phyloP scores from a whole-genome alignment of 2,888 invertebrate species.

The Cerastis rubricosa region DNA sequence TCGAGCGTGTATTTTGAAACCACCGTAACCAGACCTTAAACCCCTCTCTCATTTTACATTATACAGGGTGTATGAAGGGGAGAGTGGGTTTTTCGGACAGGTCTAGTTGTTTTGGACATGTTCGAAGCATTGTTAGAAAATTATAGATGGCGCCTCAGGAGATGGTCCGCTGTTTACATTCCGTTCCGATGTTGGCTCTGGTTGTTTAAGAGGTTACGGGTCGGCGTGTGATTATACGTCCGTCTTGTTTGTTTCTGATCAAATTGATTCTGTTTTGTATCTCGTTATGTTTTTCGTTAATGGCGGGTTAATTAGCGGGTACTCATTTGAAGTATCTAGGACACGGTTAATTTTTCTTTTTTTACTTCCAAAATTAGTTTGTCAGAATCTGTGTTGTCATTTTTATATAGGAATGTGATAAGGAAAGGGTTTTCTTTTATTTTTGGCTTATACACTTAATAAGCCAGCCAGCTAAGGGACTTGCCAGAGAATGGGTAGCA shows the following conservation, averaged over 20 bases:
- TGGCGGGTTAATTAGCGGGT: conserved; percentile 40
- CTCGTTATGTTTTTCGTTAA: conserved; percentile 54
- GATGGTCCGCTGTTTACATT: conserved; percentile 89
- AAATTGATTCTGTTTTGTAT: conserved; percentile 81
- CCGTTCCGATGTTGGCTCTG: conserved; percentile 83
- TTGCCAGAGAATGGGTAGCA: no score
- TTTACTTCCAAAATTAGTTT: not conserved
- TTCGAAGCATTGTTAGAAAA: conserved; percentile 88
- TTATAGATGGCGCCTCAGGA: conserved; percentile 90
- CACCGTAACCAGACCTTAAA: conserved; percentile 68
- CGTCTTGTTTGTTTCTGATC: conserved; percentile 83
- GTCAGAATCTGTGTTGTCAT: no score
- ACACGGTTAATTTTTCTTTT: rapidly evolving
- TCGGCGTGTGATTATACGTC: conserved; percentile 86
- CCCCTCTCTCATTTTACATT: conserved; percentile 42
- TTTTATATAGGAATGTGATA: not conserved
- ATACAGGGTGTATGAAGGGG: conserved; percentile 37
- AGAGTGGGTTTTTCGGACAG: conserved; percentile 51
- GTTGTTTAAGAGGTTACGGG: conserved; percentile 87
- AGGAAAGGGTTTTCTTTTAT: not conserved
- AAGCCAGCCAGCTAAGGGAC: no score
- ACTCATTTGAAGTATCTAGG: not conserved
- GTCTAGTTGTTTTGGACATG: conserved; percentile 77
- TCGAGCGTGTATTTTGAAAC: conserved; percentile 83
- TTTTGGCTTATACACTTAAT: not conserved